Evolutionary conservation across 2,797 vertebrate genomes (phyloP).

Genomic region (Arnoldichthys spilopterus): DNA sequence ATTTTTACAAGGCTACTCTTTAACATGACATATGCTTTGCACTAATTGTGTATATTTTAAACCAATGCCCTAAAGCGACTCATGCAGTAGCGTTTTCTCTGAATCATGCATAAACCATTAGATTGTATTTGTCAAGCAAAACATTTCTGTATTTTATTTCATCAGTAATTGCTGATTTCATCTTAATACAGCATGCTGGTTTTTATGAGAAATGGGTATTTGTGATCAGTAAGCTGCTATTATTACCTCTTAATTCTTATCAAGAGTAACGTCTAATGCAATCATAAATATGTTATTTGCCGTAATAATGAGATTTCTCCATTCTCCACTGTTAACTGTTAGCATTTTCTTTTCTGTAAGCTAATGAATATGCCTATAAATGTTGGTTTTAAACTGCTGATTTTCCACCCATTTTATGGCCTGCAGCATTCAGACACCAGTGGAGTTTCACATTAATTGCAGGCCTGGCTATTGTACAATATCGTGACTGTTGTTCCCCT

Average conservation of each 20-base stretch:
- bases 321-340: constrained; percentile 36
- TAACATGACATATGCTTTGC: constrained; percentile 47
- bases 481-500: background rate
- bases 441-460: background rate
- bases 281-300: constrained; percentile 40
- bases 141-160: constrained; percentile 24
- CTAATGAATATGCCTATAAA: constrained; percentile 34
- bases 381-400: background rate
- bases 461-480: background rate
- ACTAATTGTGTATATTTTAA: constrained; percentile 60
- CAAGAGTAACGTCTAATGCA: constrained; percentile 31
- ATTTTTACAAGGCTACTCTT: constrained; percentile 47
- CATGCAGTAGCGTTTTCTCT: constrained; percentile 10
- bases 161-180: constrained; percentile 34
- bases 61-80: constrained; percentile 57
- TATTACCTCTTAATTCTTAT: constrained; percentile 45
- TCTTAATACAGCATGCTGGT: constrained; percentile 16
- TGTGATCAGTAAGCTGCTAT: constrained; percentile 44
- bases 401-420: background rate
- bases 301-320: constrained; percentile 5
- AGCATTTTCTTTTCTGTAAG: constrained; percentile 13
- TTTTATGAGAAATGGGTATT: constrained; percentile 37
- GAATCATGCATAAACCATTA: constrained; percentile 41
- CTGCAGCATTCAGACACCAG: background rate
- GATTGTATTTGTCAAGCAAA: constrained; percentile 42